Evolutionary conservation across 2,797 vertebrate species (phyloP), one percentile per base, ranked within the genome.

Genomic region (Mustela erminea): DNA sequence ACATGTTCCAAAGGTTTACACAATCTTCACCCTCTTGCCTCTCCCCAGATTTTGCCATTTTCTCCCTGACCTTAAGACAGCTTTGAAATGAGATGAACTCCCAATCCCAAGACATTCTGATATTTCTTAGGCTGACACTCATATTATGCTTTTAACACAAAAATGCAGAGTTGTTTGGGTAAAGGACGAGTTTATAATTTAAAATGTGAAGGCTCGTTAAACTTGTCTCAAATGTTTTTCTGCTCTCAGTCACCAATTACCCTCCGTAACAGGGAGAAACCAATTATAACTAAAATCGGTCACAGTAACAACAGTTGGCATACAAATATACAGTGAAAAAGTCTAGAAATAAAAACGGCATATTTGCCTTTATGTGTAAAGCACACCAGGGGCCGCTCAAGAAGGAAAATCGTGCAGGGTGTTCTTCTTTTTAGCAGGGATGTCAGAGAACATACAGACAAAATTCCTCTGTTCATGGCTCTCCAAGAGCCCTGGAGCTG

Each of bases 191-290:
- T 64, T 95, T 64, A 49, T 54, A n/a, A 56, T 75, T 83, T 23
- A 80, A 90, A 90, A 86, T n/a, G 1, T 29, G 64, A 94, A 94
- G 20, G 0, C n/a, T 66, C 96, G 64, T 43, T 38, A 86, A 64
- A 62, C 38, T 74, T 68, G 64, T 77, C 96, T 95, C 9, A 64
- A 77, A 82, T 77, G 56, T 83, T 90, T 64, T 90, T 92, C 81
- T 83, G 46, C 25, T 93, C 82, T 72, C 62, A 41, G 87, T 94
- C 92, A 32, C 70, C 92, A 85, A 95, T 87, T 87, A 92, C 52
- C 43, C 17, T 89, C 86, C n/a, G 12, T 43, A n/a, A 85, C 92
- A 80, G 6, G 94, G 87, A 75, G 68, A 92, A 96, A 97, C 93
- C 78, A 94, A 95, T 70, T 74, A 66, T 5, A 68, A 58, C 64